phyloP scores from a whole-genome alignment of 2,888 invertebrate genomes.

The Epinotia brunnichana region DNA sequence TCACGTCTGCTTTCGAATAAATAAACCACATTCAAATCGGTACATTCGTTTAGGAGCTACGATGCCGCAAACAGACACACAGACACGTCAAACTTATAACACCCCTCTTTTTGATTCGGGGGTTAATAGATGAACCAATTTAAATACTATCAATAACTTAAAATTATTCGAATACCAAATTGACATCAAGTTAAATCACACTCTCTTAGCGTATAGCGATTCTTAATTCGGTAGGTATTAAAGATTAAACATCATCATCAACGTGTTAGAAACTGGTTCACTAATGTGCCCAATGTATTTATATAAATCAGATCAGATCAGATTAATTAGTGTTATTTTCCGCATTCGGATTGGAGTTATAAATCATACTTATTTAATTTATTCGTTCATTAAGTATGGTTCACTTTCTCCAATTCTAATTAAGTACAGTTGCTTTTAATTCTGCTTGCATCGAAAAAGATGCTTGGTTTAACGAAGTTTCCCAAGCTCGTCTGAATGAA shows the following conservation, averaged over 20 bases:
- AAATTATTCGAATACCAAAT: neutral
- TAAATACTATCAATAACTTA: too few relatives aligned
- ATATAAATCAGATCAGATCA: slow-evolving; percentile 23
- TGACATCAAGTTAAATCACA: neutral
- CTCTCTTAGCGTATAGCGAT: neutral
- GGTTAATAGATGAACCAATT: too few relatives aligned
- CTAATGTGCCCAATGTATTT: slow-evolving; percentile 9
- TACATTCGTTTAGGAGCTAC: too few relatives aligned
- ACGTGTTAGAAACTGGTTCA: slow-evolving; percentile 2
- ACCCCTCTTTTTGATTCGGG: too few relatives aligned
- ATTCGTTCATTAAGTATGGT: neutral
- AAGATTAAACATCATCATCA: slow-evolving; percentile 11
- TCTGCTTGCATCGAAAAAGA: neutral
- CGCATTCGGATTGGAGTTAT: slow-evolving; percentile 18
- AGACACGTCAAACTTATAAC: too few relatives aligned
- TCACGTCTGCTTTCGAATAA: too few relatives aligned
- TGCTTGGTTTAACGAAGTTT: too few relatives aligned
- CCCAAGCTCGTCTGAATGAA: too few relatives aligned
- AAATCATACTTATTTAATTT: slow-evolving; percentile 10
- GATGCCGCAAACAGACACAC: too few relatives aligned
- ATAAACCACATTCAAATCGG: too few relatives aligned
- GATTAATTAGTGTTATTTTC: slow-evolving; percentile 19
- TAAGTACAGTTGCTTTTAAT: neutral
- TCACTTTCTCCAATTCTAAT: slow-evolving; percentile 30
- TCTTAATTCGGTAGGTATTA: neutral